Percentiles rank a stretch among this genome's conserved stretches.
phyloP scores from a whole-genome alignment of 2,888 invertebrate genomes.

The Hirtodrosophila histrioides region DNA sequence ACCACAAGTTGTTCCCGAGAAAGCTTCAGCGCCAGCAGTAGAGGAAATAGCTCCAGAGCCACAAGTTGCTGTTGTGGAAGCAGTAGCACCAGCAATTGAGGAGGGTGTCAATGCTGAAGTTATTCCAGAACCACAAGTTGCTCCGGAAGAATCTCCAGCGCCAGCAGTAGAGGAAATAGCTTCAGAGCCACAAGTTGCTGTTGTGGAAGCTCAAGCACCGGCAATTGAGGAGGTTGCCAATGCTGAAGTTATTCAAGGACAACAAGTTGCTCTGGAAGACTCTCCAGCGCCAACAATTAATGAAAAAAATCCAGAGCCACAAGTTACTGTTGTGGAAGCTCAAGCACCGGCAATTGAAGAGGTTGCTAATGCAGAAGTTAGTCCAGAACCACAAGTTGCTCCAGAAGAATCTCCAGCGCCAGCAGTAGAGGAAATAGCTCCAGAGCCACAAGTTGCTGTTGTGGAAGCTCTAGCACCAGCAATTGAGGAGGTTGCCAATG shows the following conservation, averaged over 20 bases:
- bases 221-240: slow-evolving; percentile 1
- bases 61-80: not conserved
- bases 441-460: not conserved
- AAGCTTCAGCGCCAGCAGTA: not conserved
- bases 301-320: not conserved
- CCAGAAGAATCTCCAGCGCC: not conserved
- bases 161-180: not conserved
- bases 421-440: not conserved
- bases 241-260: not conserved
- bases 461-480: slow-evolving; percentile 4
- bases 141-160: not conserved
- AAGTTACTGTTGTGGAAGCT: not conserved
- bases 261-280: not conserved
- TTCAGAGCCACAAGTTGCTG: not conserved
- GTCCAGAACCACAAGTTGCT: not conserved
- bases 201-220: not conserved
- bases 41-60: not conserved
- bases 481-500: not conserved
- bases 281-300: not conserved
- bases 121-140: not conserved
- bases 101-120: not conserved
- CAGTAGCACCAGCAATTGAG: too few species aligned
- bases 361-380: not conserved
- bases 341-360: slow-evolving; percentile 1
- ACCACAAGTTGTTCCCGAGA: not conserved